Conservation (phyloP, 2,113 vertebrate species). For the Nothobranchius kuhntae region DNA sequence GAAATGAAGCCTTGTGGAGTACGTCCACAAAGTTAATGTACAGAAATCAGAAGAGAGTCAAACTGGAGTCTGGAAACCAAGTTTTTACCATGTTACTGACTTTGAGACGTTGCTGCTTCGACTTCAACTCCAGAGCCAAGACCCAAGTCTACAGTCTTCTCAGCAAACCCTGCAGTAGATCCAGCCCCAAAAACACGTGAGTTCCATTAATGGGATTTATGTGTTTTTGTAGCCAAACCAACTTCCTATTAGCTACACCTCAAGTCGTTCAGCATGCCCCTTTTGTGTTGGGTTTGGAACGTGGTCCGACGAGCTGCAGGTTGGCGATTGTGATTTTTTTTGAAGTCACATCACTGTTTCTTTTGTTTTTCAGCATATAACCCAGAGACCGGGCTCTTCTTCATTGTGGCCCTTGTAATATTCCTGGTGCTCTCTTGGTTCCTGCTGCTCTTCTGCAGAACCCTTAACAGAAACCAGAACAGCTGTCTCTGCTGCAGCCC, state of each 20-base stretch:
- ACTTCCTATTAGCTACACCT: fast-evolving
- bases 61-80: no score
- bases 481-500: neutral
- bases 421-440: constrained; percentile 22
- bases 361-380: neutral
- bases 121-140: neutral
- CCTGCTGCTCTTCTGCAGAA: constrained; percentile 20
- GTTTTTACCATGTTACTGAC: neutral
- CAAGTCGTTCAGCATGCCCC: neutral
- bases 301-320: no score
- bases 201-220: neutral
- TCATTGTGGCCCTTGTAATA: neutral
- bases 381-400: fast-evolving
- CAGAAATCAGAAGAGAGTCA: no score
- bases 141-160: neutral
- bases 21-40: no score
- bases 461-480: neutral
- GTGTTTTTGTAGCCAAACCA: no score
- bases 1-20: no score
- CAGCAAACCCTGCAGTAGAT: fast-evolving
- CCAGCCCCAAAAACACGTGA: neutral
- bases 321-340: neutral
- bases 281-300: neutral
- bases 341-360: constrained; percentile 1
- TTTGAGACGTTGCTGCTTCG: neutral